These are phyloP conservation scores for crab-eating macaque (Macaca fascicularis) DNA, from an alignment of 2,113 vertebrate species.

Conservation along the genomic window DNA sequence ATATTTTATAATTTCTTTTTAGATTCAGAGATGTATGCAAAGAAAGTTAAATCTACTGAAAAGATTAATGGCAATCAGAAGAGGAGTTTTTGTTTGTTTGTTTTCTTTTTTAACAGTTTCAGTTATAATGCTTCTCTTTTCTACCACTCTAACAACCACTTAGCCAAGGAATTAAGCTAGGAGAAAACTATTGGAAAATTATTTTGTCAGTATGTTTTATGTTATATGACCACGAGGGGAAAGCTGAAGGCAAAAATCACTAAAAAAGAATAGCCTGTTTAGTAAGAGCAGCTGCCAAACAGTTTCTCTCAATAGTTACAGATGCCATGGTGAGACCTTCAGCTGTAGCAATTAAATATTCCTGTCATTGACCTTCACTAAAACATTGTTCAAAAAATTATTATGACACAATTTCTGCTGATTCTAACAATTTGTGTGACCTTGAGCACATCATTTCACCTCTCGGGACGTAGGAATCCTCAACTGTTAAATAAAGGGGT, in stretches of 20 bases:
- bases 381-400: neutral
- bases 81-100: neutral
- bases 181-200: constrained; percentile 40
- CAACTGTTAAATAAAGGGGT: neutral
- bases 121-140: neutral
- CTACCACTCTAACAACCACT: neutral
- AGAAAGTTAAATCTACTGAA: neutral
- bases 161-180: neutral
- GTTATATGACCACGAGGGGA: neutral
- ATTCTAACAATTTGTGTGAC: neutral
- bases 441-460: neutral
- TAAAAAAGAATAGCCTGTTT: constrained; percentile 12
- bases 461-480: neutral
- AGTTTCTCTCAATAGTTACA: neutral
- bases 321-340: neutral
- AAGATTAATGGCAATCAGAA: neutral
- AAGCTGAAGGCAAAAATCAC: neutral
- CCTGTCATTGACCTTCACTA: neutral
- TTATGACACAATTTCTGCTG: neutral
- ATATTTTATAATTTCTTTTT: constrained; percentile 19
- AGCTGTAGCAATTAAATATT: neutral
- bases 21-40: neutral
- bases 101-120: neutral
- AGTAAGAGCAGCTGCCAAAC: neutral
- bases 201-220: constrained; percentile 51